These are phyloP conservation scores for Poecilia velifera DNA, from an alignment of 2,797 vertebrate genomes.

Conservation along the genomic window DNA sequence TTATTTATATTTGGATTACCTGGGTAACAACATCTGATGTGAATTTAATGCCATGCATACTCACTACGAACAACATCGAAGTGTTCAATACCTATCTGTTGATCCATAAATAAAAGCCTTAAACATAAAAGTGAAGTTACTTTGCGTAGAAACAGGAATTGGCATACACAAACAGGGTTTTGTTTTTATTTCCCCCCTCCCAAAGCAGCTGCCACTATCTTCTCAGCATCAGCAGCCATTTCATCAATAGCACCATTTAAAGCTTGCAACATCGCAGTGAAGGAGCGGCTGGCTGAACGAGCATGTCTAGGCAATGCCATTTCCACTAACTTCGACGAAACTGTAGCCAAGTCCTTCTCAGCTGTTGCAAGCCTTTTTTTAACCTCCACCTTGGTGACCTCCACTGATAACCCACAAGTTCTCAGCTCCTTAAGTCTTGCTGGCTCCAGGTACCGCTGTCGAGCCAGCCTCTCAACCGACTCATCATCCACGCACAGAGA, in stretches of 20 bases:
- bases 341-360: constrained; percentile 65
- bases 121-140: constrained; percentile 7
- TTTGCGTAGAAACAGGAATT: constrained; percentile 28
- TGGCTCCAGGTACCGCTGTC: constrained; percentile 49
- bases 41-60: background rate
- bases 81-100: too few species aligned
- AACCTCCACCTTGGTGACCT: constrained; percentile 75
- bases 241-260: constrained; percentile 77
- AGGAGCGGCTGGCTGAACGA: constrained; percentile 71
- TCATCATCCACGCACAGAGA: constrained; percentile 76
- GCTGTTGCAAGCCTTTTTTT: constrained; percentile 69
- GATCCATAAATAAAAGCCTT: background rate
- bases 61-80: background rate
- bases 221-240: constrained; percentile 77
- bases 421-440: constrained; percentile 64
- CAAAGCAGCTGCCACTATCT: constrained; percentile 58
- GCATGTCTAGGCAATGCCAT: constrained; percentile 77
- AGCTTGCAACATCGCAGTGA: constrained; percentile 75
- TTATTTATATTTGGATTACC: background rate
- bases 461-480: constrained; percentile 69
- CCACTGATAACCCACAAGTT: constrained; percentile 67
- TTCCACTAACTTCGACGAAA: constrained; percentile 64
- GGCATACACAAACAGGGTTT: background rate
- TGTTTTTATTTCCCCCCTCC: constrained; percentile 43
- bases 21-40: background rate